phyloP scores from a whole-genome alignment of 2,113 vertebrate species.

The Zosterops japonicus region DNA sequence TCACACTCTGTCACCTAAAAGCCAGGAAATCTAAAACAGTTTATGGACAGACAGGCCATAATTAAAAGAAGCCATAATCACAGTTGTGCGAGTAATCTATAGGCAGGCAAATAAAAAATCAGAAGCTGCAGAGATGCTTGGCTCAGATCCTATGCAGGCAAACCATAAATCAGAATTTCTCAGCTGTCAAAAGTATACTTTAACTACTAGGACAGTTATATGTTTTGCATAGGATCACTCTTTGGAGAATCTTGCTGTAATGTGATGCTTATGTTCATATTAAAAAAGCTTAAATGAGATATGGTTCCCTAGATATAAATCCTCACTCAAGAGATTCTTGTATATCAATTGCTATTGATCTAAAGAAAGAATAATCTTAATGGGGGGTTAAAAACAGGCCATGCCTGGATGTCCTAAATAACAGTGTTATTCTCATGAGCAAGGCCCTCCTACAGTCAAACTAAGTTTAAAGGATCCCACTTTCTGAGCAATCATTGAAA shows the following conservation, averaged over 20 bases:
- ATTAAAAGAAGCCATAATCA: not conserved
- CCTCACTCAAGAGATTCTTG: not conserved
- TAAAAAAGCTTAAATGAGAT: not conserved
- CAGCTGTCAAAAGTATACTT: not conserved
- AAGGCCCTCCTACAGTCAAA: not conserved
- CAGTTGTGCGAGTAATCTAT: not conserved
- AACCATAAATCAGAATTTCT: not conserved
- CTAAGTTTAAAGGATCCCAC: not conserved
- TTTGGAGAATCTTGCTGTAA: not conserved
- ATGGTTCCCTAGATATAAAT: not conserved
- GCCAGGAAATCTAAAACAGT: not conserved
- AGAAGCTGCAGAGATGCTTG: not conserved
- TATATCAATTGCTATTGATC: not conserved
- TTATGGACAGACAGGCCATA: not conserved
- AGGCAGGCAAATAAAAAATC: not conserved
- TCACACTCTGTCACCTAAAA: not conserved
- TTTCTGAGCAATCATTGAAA: rapidly evolving
- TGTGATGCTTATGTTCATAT: not conserved
- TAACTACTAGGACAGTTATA: not conserved
- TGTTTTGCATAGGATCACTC: not conserved
- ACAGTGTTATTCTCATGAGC: not conserved
- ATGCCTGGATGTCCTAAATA: not conserved
- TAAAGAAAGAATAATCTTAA: not conserved
- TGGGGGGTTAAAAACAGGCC: not conserved
- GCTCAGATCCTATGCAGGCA: not conserved